Conservation (phyloP, 2,888 invertebrate species). For the Metallyticus violacea region DNA sequence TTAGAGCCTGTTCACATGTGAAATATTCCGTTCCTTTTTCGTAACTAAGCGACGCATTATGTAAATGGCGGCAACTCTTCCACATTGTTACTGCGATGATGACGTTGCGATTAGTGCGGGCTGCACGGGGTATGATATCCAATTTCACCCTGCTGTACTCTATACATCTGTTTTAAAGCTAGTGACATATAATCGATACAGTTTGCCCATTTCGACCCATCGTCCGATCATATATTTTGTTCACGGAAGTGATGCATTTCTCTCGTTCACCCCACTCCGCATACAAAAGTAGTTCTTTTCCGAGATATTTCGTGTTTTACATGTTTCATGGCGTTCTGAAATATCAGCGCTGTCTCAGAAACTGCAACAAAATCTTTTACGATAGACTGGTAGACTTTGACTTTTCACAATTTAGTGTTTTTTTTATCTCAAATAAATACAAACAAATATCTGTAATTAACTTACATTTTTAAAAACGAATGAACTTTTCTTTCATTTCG, state of each 20-base stretch:
- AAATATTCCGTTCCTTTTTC: not conserved
- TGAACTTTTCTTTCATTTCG: too few species aligned
- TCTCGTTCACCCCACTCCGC: not conserved
- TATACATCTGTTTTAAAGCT: not conserved
- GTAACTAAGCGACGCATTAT: not conserved
- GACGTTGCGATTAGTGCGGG: not conserved
- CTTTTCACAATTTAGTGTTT: too few species aligned
- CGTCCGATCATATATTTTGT: not conserved
- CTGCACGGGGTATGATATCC: not conserved
- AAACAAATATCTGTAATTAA: too few species aligned
- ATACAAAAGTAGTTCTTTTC: too few species aligned
- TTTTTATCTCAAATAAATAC: too few species aligned
- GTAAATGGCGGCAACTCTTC: not conserved
- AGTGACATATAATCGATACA: not conserved
- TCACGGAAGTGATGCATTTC: not conserved
- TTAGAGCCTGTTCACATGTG: not conserved
- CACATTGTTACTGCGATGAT: not conserved
- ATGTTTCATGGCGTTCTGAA: not conserved
- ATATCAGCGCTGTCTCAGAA: not conserved
- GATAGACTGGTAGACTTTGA: too few species aligned
- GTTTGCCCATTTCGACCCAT: not conserved
- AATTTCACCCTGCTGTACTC: not conserved
- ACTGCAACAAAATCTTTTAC: too few species aligned
- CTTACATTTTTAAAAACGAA: too few species aligned
- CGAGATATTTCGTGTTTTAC: not conserved